phyloP scores from a whole-genome alignment of 2,113 vertebrate genomes.

The Mobula hypostoma region DNA sequence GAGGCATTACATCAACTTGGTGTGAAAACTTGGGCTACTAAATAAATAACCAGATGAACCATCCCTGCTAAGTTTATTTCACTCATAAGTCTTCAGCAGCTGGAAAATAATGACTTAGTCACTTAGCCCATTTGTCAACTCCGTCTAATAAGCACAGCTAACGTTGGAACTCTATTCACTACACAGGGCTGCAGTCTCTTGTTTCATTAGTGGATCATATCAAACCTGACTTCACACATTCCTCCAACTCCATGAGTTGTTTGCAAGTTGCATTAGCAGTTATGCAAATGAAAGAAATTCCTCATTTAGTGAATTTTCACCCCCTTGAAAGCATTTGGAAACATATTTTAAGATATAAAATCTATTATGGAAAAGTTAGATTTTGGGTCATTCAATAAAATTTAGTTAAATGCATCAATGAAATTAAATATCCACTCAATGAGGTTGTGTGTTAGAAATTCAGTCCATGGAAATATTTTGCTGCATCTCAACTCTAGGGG shows the following conservation, averaged over 20 bases:
- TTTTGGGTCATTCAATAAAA: background rate
- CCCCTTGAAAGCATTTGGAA: background rate
- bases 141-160: background rate
- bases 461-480: background rate
- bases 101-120: background rate
- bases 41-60: background rate
- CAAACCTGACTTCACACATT: background rate
- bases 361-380: background rate
- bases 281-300: background rate
- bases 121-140: background rate
- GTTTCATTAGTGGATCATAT: background rate
- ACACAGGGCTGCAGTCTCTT: background rate
- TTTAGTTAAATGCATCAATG: background rate
- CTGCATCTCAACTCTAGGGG: background rate
- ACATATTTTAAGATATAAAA: background rate
- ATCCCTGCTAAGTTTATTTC: background rate
- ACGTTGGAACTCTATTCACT: background rate
- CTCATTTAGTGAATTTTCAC: background rate
- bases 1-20: background rate
- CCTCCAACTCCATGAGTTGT: background rate
- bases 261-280: background rate
- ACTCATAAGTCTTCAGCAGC: background rate
- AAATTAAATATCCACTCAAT: background rate
- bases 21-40: background rate
- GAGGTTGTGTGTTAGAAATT: background rate